A percentile compares a stretch with the other conserved stretches of the same genome.
These are phyloP conservation scores for Amblyjoppa fuscipennis DNA, from an alignment of 2,888 invertebrate genomes.

Conservation along the genomic window DNA sequence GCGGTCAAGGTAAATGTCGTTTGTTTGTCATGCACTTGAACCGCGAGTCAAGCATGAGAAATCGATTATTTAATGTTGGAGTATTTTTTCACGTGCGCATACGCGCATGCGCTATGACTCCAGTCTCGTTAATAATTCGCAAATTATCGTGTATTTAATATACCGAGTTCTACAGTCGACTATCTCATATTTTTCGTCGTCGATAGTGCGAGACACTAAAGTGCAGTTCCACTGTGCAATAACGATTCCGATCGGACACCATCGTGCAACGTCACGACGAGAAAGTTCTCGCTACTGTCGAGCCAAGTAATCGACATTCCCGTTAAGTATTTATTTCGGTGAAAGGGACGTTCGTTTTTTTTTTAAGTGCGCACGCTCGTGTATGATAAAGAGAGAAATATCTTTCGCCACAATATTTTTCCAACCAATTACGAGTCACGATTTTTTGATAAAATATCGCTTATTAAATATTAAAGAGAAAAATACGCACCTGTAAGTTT, in stretches of 20 bases:
- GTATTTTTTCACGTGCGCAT: constrained; percentile 1
- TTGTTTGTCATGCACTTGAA: constrained; percentile 42
- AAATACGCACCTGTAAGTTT: not conserved
- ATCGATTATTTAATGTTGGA: constrained; percentile 28
- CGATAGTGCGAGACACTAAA: not conserved
- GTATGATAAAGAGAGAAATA: not conserved
- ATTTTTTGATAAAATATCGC: no score
- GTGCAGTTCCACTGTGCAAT: not conserved
- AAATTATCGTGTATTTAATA: not conserved
- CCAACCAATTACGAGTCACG: no score
- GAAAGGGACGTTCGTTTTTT: not conserved
- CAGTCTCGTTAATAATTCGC: not conserved
- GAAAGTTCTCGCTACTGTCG: not conserved
- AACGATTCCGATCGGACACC: not conserved
- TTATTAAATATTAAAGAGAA: not conserved
- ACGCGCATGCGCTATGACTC: not conserved
- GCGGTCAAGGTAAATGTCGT: constrained; percentile 53
- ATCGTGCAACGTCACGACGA: not conserved
- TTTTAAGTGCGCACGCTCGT: not conserved
- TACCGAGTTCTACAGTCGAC: no score
- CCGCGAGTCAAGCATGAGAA: constrained; percentile 32
- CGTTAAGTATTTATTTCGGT: constrained; percentile 17
- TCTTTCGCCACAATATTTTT: no score
- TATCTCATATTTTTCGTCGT: no score
- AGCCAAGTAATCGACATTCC: not conserved